Evolutionary conservation across 2,113 vertebrate genomes (phyloP), one percentile per base, ranked within the genome.

Genomic region (Proteles cristata): DNA sequence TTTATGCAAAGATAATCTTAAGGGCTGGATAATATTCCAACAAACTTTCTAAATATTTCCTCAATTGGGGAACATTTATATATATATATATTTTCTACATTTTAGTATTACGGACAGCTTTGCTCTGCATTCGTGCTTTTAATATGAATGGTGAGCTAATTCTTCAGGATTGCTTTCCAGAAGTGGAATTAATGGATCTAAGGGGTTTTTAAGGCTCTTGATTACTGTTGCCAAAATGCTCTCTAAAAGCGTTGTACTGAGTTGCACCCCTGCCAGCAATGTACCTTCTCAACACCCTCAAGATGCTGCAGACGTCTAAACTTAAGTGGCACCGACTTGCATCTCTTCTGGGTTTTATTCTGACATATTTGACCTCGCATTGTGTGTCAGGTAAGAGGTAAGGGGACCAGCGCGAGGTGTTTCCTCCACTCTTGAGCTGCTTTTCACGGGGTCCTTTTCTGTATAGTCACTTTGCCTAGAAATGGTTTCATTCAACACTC

Each of bases 401-500:
- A 5, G 4, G 12, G 66, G 23, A 43, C 39, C 65, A 0, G 0
- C 19, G 71, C 16, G 23, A n/a, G 45, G 4, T 92, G 77, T 16
- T 68, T 93, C 53, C n/a, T 0, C 85, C 85, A 86, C 77, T 74
- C 65, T 82, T 0, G 0, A 69, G 19, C 28, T 90, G 7, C 15
- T 55, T 98, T 82, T 74, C 0, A 1, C 23, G 55, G 81, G 55
- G 81, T 95, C 68, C 73, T 76, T 93, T 98, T 92, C 88, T 61
- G 65, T 95, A 77, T 33, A 53, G 15, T 86, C 5, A 0, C 65
- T 97, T 97, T 96, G 55, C 79, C 58, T 97, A 97, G 90, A 94
- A 96, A 77, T 65, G 87, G 5, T 96, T 98, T 98, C 92, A 65
- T 79, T 97, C 4, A 0, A 93, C 86, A 94, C 92, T 90, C 39